Conservation (phyloP, 1,140 invertebrate genomes). For the Coptotermes formosanus region DNA sequence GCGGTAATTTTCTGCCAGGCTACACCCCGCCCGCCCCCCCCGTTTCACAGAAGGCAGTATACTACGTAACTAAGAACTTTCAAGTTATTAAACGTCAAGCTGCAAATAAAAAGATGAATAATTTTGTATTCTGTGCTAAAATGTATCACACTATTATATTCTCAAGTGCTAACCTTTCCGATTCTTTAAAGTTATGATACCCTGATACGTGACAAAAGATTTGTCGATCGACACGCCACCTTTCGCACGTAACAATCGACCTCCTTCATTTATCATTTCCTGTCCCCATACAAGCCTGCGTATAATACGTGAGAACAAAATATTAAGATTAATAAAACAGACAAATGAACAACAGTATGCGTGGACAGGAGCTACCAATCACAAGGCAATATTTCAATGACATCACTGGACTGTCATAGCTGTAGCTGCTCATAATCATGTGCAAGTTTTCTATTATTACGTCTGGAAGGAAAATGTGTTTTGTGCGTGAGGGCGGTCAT, state of each 20-base stretch:
- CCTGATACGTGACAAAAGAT: not conserved
- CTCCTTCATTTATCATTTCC: not conserved
- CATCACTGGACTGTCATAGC: not conserved
- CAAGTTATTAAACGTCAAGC: too few species aligned
- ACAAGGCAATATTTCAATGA: slow-evolving; percentile 2
- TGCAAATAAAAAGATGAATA: too few species aligned
- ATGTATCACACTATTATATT: not conserved
- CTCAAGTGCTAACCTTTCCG: not conserved
- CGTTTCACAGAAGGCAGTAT: too few species aligned
- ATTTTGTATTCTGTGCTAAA: too few species aligned
- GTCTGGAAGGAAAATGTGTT: slow-evolving; percentile 15
- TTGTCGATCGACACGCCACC: slow-evolving; percentile 1
- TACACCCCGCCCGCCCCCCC: too few species aligned
- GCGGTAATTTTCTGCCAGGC: too few species aligned
- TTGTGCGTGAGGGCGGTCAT: not conserved
- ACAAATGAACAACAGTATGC: not conserved
- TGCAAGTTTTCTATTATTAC: not conserved
- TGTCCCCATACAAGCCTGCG: not conserved
- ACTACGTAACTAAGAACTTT: too few species aligned
- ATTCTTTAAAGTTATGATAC: not conserved
- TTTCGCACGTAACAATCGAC: not conserved
- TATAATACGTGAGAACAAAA: not conserved
- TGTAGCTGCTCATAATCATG: not conserved
- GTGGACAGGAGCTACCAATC: slow-evolving; percentile 6
- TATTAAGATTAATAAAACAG: not conserved